Evolutionary conservation across 2,888 invertebrate species (phyloP).

Genomic region (Theretra japonica): DNA sequence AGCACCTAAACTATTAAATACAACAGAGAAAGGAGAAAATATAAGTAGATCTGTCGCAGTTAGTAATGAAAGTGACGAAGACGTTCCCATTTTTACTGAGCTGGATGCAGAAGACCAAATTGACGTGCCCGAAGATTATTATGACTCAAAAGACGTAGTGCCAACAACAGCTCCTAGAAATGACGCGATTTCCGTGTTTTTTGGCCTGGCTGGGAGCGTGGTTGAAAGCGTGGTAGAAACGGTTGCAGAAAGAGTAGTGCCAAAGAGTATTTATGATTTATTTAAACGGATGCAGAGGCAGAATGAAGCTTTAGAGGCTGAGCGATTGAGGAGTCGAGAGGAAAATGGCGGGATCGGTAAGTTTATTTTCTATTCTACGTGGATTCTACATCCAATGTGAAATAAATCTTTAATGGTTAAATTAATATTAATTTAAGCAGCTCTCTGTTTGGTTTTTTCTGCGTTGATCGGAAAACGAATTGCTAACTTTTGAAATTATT

Average conservation of each 20-base stretch:
- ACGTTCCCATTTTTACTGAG: constrained; percentile 70
- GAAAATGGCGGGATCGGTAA: constrained; percentile 81
- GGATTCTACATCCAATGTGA: too few relatives aligned
- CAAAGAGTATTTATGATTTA: constrained; percentile 73
- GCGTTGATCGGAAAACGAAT: too few relatives aligned
- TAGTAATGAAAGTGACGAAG: constrained; percentile 51
- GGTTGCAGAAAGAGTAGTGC: constrained; percentile 77
- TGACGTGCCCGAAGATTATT: constrained; percentile 77
- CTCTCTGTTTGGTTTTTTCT: too few relatives aligned
- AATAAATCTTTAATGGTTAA: too few relatives aligned
- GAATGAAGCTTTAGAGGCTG: constrained; percentile 75
- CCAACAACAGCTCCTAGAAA: constrained; percentile 74
- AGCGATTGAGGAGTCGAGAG: constrained; percentile 75
- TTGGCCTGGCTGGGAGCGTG: constrained; percentile 78
- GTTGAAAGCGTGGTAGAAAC: constrained; percentile 77
- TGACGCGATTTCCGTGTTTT: constrained; percentile 74
- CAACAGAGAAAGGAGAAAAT: constrained; percentile 29
- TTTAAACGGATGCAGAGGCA: constrained; percentile 79
- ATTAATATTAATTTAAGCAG: too few relatives aligned
- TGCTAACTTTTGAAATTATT: too few relatives aligned
- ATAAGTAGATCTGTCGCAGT: constrained; percentile 7
- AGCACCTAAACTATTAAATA: constrained; percentile 27
- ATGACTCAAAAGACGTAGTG: constrained; percentile 73
- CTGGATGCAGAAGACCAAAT: constrained; percentile 64
- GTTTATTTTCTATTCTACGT: constrained; percentile 33